phyloP scores from a whole-genome alignment of 2,797 vertebrate species.

The Pyrocephalus nanus region DNA sequence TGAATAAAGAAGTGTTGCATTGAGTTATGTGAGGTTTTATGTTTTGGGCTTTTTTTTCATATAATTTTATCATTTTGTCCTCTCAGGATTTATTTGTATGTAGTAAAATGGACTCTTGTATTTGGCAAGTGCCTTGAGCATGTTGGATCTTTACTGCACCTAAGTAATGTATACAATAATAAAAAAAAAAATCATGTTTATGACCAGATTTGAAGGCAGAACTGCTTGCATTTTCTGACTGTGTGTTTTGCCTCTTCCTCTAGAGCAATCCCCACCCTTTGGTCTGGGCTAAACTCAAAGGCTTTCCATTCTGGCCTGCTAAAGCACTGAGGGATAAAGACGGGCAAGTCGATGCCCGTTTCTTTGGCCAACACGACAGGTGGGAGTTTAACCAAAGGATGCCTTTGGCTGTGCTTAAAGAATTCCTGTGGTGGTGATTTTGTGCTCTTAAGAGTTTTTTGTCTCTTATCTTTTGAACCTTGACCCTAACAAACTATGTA shows the following conservation, averaged over 20 bases:
- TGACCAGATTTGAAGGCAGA: neutral
- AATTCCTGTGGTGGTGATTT: neutral
- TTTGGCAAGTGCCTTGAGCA: neutral
- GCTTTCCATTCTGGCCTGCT: slow-evolving; percentile 98
- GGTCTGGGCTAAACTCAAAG: slow-evolving; percentile 98
- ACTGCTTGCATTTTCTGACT: slow-evolving; percentile 4
- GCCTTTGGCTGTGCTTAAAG: neutral
- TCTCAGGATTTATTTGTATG: neutral
- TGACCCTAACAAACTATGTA: neutral
- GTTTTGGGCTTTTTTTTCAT: neutral
- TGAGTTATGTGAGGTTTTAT: neutral
- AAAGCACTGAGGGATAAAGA: slow-evolving; percentile 98
- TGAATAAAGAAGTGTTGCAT: neutral
- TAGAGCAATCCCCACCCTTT: slow-evolving; percentile 97
- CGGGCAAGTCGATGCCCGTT: slow-evolving; percentile 96
- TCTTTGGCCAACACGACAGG: slow-evolving; percentile 99
- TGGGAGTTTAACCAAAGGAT: slow-evolving; percentile 63
- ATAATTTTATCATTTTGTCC: neutral
- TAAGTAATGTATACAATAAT: neutral
- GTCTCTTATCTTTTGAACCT: neutral
- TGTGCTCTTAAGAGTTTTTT: neutral
- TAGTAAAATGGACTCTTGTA: neutral
- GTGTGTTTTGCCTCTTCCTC: slow-evolving; percentile 64
- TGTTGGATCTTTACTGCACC: neutral
- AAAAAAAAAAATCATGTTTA: neutral